Conservation (phyloP, 2,797 vertebrate genomes). For the Sebastes taczanowskii region DNA sequence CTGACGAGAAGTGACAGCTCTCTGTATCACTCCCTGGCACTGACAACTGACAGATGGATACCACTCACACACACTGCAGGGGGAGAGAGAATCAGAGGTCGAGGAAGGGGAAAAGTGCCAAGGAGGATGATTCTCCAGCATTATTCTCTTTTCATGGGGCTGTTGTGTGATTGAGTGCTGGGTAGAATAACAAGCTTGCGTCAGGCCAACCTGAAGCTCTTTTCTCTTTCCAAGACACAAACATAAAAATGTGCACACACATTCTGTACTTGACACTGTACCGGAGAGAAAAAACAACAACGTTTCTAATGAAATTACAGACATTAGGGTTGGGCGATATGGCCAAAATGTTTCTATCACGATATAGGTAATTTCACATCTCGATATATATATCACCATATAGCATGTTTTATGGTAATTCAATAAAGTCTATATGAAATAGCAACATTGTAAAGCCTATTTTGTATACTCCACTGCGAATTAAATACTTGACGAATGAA, state of each 20-base stretch:
- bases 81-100: conserved; percentile 55
- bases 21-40: conserved; percentile 94
- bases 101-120: conserved; percentile 71
- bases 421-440: too few species aligned
- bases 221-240: conserved; percentile 37
- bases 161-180: conserved; percentile 89
- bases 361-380: too few species aligned
- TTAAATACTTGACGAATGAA: too few species aligned
- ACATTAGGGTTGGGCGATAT: too few species aligned
- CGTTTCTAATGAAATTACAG: neutral
- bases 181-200: conserved; percentile 87
- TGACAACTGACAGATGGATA: conserved; percentile 99
- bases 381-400: too few species aligned
- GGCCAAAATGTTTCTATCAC: too few species aligned
- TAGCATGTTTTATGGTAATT: too few species aligned
- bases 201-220: conserved; percentile 72
- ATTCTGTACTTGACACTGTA: neutral
- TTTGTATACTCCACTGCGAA: too few species aligned
- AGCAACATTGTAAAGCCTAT: too few species aligned
- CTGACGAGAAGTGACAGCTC: conserved; percentile 99
- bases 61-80: conserved; percentile 94
- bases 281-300: neutral
- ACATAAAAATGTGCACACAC: conserved; percentile 16
- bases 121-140: conserved; percentile 87
- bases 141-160: conserved; percentile 89